A percentile compares a stretch with the other conserved stretches of the same genome.
Evolutionary conservation across 2,888 invertebrate species (phyloP).

Genomic region (Nipponacmea schrenckii): DNA sequence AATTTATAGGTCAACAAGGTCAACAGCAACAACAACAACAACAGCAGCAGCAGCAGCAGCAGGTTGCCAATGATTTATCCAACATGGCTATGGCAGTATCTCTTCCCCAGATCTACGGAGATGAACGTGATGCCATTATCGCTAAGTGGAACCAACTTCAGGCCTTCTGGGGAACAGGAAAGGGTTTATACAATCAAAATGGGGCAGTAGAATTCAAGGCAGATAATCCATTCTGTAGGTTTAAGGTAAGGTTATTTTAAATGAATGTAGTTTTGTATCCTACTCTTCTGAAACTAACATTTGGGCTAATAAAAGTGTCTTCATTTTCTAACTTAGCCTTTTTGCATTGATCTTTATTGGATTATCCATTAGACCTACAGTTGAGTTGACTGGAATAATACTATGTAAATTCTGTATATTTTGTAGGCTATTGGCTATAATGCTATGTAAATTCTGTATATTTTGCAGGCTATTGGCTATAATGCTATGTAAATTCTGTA

Average conservation of each 20-base stretch:
- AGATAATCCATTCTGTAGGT: conserved; percentile 90
- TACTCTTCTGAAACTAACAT: no score
- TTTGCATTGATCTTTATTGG: not conserved
- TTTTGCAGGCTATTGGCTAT: not conserved
- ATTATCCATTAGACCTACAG: not conserved
- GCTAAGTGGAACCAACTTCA: conserved; percentile 96
- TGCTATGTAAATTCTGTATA: not conserved
- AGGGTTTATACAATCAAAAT: conserved; percentile 72
- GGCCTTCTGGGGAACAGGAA: conserved; percentile 74
- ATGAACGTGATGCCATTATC: conserved; percentile 92
- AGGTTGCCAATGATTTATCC: conserved; percentile 42
- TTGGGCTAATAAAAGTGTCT: no score
- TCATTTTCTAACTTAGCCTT: not conserved
- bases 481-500: not conserved
- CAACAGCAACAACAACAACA: conserved; percentile 46
- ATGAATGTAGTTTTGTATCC: no score
- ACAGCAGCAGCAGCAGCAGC: conserved; percentile 41
- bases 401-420: no score
- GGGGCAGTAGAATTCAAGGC: conserved; percentile 85
- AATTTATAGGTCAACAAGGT: conserved; percentile 25
- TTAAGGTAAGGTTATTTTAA: conserved; percentile 73
- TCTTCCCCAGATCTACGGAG: conserved; percentile 80
- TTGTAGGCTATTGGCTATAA: no score
- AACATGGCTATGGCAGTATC: conserved; percentile 65
- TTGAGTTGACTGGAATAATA: no score